Base-by-base conservation (phyloP, 1,140 invertebrate genomes). In the Caenorhabditis inopinata region DNA sequence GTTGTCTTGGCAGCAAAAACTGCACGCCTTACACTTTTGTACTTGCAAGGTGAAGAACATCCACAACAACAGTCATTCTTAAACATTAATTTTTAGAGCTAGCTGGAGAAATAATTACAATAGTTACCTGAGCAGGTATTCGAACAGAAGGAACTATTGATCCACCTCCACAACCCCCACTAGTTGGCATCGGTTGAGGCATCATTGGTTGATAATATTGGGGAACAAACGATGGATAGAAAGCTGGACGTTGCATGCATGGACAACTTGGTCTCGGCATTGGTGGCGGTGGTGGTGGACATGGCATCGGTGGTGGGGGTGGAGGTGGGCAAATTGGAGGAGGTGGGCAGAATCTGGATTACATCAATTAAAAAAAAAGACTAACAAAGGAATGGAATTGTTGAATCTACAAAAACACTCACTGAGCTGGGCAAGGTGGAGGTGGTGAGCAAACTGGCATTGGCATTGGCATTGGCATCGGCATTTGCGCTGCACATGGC, bases 21-120 rank as follows among this genome's bases (percentile, higher is more conserved):
- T 25, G 58, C 68, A 21, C 51, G 74, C 18, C 62, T 51, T 23
- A 49, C 27, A 35, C 81, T 49, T 46, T 76, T 80, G 78, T 75
- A 82, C 21, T 78, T 73, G 58, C 81, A 82, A 16, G 81, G 77
- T 12, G 76, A 49, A n/a, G 73, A 58, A 38, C 84, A 85, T 38
- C 83, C 83, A 62, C 79, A 82, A 48, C 84, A 85, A 53, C 84
- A 85, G 53, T 85, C 84, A 32, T 84, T 85, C 84, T 85, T 27
- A 18, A 84, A 84, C n/a, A 11, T 6, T 68, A 16, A 0, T 1
- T 27, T 23, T 53, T 23, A 51, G 29, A 75, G 12, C 2, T 7
- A 16, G 9, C 29, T 18, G 29, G 9, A 21, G 27, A 46, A 46
- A 47, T 45, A 1, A 18, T 1, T 12, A 21, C 2, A 45, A 16